These are phyloP conservation scores for Phorcus lineatus DNA, from an alignment of 2,888 invertebrate genomes.

Conservation along the genomic window DNA sequence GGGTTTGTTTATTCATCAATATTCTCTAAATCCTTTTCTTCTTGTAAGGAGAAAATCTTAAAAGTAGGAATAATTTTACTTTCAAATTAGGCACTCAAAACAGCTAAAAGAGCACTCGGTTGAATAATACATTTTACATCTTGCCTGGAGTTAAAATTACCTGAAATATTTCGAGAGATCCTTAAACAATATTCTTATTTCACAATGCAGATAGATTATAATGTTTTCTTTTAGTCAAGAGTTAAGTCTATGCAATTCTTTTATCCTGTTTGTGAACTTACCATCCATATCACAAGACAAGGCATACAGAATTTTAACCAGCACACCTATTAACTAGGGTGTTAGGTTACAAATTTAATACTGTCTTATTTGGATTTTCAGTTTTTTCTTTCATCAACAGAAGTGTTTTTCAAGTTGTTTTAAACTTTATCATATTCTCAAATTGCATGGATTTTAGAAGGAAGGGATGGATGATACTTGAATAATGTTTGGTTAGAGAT, in stretches of 20 bases:
- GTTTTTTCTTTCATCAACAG: too few relatives aligned
- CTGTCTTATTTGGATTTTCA: too few relatives aligned
- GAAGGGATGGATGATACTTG: too few relatives aligned
- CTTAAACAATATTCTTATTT: not conserved
- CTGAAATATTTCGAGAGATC: not conserved
- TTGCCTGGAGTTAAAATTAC: not conserved
- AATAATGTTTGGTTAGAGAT: too few relatives aligned
- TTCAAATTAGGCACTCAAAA: not conserved
- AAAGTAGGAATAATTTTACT: not conserved
- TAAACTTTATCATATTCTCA: too few relatives aligned
- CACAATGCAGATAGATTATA: not conserved
- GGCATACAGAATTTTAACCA: not conserved
- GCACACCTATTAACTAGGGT: not conserved
- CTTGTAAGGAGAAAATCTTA: too few relatives aligned
- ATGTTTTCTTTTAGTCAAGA: slow-evolving; percentile 1
- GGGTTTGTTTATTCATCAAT: too few relatives aligned
- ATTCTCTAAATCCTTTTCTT: too few relatives aligned
- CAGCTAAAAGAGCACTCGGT: not conserved
- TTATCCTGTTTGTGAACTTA: not conserved
- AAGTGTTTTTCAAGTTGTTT: too few relatives aligned
- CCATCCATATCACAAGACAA: not conserved
- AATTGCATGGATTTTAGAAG: too few relatives aligned
- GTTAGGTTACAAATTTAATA: not conserved
- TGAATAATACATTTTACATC: not conserved
- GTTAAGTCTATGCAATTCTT: not conserved